Evolutionary conservation across 2,888 invertebrate genomes (phyloP).

Genomic region (Acleris sparsana): DNA sequence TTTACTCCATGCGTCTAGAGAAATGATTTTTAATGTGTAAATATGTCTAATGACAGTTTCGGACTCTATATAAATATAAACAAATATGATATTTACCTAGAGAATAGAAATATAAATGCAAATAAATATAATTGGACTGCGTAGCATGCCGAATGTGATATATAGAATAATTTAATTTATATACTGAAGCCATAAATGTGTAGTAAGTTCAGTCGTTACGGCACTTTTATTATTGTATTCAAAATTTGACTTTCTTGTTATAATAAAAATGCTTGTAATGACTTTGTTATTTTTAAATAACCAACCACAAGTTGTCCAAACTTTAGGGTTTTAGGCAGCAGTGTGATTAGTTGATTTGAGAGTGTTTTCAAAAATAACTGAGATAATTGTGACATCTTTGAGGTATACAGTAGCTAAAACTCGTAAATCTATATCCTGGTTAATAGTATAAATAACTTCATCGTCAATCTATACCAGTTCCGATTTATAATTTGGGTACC

Average conservation of each 20-base stretch:
- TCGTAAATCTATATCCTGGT: not conserved
- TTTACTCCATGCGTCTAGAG: slow-evolving; percentile 27
- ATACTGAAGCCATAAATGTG: slow-evolving; percentile 28
- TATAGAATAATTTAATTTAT: slow-evolving; percentile 24
- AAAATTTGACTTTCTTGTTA: not conserved
- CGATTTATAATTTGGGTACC: too few species aligned
- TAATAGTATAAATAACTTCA: too few species aligned
- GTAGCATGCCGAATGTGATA: slow-evolving; percentile 31
- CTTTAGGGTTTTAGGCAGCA: too few species aligned
- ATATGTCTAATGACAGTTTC: slow-evolving; percentile 10
- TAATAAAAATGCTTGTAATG: slow-evolving; percentile 13
- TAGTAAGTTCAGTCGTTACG: slow-evolving; percentile 8
- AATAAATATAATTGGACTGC: slow-evolving; percentile 30
- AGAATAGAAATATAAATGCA: slow-evolving; percentile 27
- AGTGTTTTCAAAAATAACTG: too few species aligned
- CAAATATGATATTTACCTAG: not conserved
- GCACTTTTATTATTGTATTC: not conserved
- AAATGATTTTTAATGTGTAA: slow-evolving; percentile 5
- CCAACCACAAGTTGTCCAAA: not conserved
- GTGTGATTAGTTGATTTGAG: too few species aligned
- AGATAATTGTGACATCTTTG: not conserved
- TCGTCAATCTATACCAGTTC: too few species aligned
- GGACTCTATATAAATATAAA: slow-evolving; percentile 3
- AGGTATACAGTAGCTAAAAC: not conserved
- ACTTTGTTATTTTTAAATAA: not conserved